Base-by-base conservation (phyloP, 2,113 vertebrate genomes). In the Megalops atlanticus region DNA sequence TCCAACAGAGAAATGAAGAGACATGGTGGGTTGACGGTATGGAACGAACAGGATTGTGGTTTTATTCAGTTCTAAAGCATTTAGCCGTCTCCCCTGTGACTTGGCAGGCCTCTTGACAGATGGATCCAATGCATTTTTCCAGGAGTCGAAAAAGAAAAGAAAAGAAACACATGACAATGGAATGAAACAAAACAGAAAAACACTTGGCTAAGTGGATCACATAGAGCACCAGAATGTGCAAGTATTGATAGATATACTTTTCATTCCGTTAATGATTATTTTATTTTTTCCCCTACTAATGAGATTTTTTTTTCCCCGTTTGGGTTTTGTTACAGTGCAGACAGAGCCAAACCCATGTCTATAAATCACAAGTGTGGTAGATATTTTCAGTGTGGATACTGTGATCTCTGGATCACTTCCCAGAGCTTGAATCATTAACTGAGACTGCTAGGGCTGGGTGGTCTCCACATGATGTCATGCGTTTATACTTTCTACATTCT, bases 31-130 rank as follows among this genome's bases (percentile, higher is more conserved):
- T 78, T 80, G 84, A 82, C 68, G 74, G 84, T 76, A 79, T 64
- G 80, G 84, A 85, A 85, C 77, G 71, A 85, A 80, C 74, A 43
- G 72, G 76, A 75, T 76, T 82, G 77, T 21, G 73, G 52, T 76
- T 79, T 82, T 82, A 82, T 74, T 82, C 35, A 70, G 41, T 64
- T 76, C 58, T 76, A 80, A 82, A 64, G 78, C 68, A 43, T 40
- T 75, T 72, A 52, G 45, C 68, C 47, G 18, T 40, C 47, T 58
- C 27, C 49, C 49, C 43, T 12, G 54, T 52, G n/a, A 43, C 70
- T 35, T 81, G 81, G 74, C 75, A 77, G 54, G n/a, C 36, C 39
- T 31, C 35, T 2, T 43, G 38, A 70, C 80, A 77, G 58, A 49
- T 38, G 64, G 33, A 76, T 77, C 58, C 41, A 70, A 69, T 40